phyloP scores from a whole-genome alignment of 2,797 vertebrate genomes.

The Sandelia bainsii region DNA sequence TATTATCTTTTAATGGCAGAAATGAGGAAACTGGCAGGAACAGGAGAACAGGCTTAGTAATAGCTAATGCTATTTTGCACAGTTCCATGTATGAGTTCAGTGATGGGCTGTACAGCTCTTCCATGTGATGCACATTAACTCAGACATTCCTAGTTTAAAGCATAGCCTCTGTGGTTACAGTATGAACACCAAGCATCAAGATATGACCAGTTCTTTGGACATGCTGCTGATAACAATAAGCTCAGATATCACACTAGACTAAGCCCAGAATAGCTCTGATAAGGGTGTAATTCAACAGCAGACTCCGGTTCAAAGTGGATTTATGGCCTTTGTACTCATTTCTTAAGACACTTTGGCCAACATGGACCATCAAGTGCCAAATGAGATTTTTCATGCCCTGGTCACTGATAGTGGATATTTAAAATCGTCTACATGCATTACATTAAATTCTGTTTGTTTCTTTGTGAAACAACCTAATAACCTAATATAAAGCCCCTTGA shows the following conservation, averaged over 20 bases:
- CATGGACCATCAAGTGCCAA: neutral
- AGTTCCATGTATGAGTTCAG: conserved; percentile 9
- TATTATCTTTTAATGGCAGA: neutral
- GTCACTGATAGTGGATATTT: neutral
- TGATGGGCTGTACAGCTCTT: conserved; percentile 19
- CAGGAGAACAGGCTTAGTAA: neutral
- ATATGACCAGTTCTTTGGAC: conserved; percentile 9
- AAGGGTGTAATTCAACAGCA: conserved; percentile 30
- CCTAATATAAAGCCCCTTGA: too few relatives aligned
- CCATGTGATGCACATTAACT: neutral
- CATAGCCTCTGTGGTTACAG: conserved; percentile 24
- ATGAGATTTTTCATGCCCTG: neutral
- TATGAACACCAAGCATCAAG: conserved; percentile 26
- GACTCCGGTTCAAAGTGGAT: conserved; percentile 23
- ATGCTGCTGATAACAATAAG: conserved; percentile 40
- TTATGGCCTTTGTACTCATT: conserved; percentile 30
- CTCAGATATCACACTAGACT: conserved; percentile 37
- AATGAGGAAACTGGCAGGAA: neutral
- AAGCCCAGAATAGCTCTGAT: conserved; percentile 33
- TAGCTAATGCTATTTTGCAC: neutral
- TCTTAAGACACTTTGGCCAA: neutral
- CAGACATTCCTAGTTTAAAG: conserved; percentile 22
- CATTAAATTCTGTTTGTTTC: too few relatives aligned
- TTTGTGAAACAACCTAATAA: too few relatives aligned
- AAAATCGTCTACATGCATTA: neutral